phyloP scores from a whole-genome alignment of 1,140 invertebrate species.

The Archegozetes longisetosus region DNA sequence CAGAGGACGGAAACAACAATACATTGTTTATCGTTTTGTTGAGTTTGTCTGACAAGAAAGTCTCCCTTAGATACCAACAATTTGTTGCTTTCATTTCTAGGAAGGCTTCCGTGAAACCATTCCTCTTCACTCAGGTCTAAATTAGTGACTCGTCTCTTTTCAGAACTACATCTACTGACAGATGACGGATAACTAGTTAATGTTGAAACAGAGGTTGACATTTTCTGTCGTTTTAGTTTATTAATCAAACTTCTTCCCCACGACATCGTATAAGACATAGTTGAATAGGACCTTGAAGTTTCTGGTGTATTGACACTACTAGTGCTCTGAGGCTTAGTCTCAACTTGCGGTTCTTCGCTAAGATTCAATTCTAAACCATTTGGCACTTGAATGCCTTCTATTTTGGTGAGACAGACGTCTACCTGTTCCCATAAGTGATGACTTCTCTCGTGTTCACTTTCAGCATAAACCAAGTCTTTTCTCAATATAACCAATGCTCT shows the following conservation, averaged over 20 bases:
- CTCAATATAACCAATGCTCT: constrained; percentile 27
- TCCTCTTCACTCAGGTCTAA: constrained; percentile 48
- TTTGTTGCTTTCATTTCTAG: constrained; percentile 83
- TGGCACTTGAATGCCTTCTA: constrained; percentile 68
- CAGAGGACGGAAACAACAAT: constrained; percentile 56
- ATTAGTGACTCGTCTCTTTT: too few species aligned
- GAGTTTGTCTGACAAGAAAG: constrained; percentile 84
- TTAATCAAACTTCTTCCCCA: not conserved
- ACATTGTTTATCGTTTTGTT: constrained; percentile 66
- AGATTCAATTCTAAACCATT: constrained; percentile 51
- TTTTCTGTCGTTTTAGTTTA: not conserved
- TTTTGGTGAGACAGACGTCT: constrained; percentile 56
- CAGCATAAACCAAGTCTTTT: constrained; percentile 42
- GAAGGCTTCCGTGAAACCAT: constrained; percentile 94
- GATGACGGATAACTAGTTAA: not conserved
- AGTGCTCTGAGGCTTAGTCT: not conserved
- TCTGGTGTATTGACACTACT: not conserved
- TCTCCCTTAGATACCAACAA: constrained; percentile 74
- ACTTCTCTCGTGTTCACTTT: constrained; percentile 61
- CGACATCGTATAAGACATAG: not conserved
- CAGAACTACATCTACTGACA: not conserved
- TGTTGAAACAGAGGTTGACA: not conserved
- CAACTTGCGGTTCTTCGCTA: not conserved
- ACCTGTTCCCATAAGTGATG: constrained; percentile 62
- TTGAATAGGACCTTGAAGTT: not conserved